Conservation (phyloP, 2,113 vertebrate genomes). For the Pelusios castaneus region DNA sequence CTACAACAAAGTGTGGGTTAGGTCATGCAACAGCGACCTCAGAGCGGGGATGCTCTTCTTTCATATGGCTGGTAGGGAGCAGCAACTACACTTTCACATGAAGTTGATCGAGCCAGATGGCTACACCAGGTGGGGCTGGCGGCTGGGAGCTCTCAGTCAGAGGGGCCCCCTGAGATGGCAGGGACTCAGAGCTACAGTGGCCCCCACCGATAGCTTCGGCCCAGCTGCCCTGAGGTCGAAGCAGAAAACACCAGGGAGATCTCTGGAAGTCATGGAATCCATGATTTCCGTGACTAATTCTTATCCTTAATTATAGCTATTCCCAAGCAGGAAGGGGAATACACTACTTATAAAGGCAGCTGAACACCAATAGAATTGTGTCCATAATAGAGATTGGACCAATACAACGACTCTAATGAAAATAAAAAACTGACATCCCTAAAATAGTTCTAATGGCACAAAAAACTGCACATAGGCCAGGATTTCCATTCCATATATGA, state of each 20-base stretch:
- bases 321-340: background rate
- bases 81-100: too few relatives aligned
- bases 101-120: too few relatives aligned
- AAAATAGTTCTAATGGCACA: background rate
- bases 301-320: background rate
- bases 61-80: too few relatives aligned
- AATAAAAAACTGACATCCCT: background rate
- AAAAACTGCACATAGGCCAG: background rate
- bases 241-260: too few relatives aligned
- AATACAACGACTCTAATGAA: background rate
- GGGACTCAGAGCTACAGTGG: too few relatives aligned
- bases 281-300: too few relatives aligned
- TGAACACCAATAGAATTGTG: background rate
- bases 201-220: too few relatives aligned
- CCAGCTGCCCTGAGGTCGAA: too few relatives aligned
- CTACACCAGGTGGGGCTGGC: too few relatives aligned
- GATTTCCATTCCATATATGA: background rate
- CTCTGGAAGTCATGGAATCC: too few relatives aligned
- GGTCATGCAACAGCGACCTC: background rate
- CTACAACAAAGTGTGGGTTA: background rate
- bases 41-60: background rate
- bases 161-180: too few relatives aligned
- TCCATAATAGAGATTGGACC: background rate
- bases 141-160: too few relatives aligned
- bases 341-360: background rate